Evolutionary conservation across 2,113 vertebrate species (phyloP).

Genomic region (Cyanocitta stelleri): DNA sequence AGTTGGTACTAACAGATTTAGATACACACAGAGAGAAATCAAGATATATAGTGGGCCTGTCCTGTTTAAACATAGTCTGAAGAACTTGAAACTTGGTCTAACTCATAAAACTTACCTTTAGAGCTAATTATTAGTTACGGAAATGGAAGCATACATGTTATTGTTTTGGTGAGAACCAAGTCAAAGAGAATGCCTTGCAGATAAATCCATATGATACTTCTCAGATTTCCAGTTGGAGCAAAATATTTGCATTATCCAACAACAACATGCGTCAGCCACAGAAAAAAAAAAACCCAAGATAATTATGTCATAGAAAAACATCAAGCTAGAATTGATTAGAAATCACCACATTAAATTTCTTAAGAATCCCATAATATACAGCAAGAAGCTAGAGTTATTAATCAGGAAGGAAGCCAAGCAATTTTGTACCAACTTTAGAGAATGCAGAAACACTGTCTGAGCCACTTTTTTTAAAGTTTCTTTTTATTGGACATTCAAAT

Average conservation of each 20-base stretch:
- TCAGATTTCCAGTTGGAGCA: not conserved
- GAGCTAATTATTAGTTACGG: not conserved
- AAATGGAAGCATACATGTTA: rapidly evolving
- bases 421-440: not conserved
- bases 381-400: not conserved
- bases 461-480: not conserved
- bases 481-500: not conserved
- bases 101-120: not conserved
- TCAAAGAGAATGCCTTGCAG: not conserved
- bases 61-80: not conserved
- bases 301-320: not conserved
- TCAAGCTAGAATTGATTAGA: not conserved
- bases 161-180: not conserved
- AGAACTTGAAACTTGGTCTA: not conserved
- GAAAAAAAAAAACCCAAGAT: not conserved
- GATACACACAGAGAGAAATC: not conserved
- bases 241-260: not conserved
- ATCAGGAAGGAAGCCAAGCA: not conserved
- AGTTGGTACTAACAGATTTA: not conserved
- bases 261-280: not conserved
- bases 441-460: not conserved
- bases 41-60: not conserved
- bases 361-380: not conserved
- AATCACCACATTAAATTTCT: not conserved
- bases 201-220: not conserved